Conservation (phyloP, 2,113 vertebrate species). For the Uropsilus gracilis region DNA sequence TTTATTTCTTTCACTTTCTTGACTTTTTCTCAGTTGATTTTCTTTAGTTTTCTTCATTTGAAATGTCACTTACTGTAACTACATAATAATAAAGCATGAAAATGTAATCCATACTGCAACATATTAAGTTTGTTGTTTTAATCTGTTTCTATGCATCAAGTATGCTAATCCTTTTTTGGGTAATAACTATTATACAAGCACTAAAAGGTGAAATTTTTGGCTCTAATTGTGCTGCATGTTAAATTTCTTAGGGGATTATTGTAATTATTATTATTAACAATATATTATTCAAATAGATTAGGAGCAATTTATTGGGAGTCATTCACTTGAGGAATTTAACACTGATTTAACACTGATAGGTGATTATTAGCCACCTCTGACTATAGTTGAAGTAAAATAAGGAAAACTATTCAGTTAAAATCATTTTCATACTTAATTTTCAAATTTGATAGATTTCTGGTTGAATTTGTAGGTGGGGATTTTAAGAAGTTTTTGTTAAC, state of each 20-base stretch:
- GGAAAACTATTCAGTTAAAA: constrained; percentile 10
- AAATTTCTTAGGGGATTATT: neutral
- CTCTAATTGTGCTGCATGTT: neutral
- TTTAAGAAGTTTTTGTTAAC: neutral
- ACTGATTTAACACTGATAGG: neutral
- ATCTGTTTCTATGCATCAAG: neutral
- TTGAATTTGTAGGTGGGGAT: neutral
- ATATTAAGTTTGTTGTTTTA: neutral
- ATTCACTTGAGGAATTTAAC: neutral
- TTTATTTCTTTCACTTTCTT: neutral
- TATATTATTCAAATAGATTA: neutral
- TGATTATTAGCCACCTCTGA: neutral
- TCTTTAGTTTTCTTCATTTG: neutral
- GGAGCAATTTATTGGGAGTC: neutral
- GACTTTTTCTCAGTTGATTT: neutral
- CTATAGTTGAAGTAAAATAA: neutral
- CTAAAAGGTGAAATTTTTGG: neutral
- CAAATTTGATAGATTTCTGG: no score
- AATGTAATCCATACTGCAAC: neutral
- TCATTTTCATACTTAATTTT: neutral
- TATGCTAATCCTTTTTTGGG: neutral
- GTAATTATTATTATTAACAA: neutral
- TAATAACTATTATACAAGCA: neutral
- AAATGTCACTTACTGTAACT: constrained; percentile 28
- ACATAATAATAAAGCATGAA: neutral